A percentile compares a stretch with the other conserved stretches of the same genome.
These are phyloP conservation scores for Rhopalosiphum nymphaeae DNA, from an alignment of 2,888 invertebrate genomes.

Conservation along the genomic window DNA sequence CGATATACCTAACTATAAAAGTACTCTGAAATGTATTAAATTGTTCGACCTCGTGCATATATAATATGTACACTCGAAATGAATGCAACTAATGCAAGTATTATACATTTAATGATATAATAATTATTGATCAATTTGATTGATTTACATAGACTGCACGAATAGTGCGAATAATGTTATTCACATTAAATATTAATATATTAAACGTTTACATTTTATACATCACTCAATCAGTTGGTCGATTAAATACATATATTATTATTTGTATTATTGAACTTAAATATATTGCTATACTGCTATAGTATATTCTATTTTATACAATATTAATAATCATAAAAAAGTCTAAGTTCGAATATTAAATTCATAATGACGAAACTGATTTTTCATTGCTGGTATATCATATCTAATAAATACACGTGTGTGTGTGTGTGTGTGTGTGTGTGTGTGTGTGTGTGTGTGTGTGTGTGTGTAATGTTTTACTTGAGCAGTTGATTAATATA, in stretches of 20 bases:
- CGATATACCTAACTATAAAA: neutral
- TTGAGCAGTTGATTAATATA: neutral
- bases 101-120: neutral
- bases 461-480: neutral
- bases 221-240: neutral
- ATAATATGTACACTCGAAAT: neutral
- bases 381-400: neutral
- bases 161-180: neutral
- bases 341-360: neutral
- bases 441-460: neutral
- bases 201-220: neutral
- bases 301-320: neutral
- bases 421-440: neutral
- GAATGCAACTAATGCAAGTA: neutral
- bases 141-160: neutral
- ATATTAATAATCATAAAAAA: neutral
- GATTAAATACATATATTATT: neutral
- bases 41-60: neutral
- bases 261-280: neutral
- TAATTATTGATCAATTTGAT: neutral
- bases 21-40: neutral
- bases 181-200: neutral
- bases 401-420: neutral
- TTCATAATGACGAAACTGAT: neutral
- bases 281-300: neutral